Evolutionary conservation across 2,888 invertebrate species (phyloP).

Genomic region (Drosophila robusta): DNA sequence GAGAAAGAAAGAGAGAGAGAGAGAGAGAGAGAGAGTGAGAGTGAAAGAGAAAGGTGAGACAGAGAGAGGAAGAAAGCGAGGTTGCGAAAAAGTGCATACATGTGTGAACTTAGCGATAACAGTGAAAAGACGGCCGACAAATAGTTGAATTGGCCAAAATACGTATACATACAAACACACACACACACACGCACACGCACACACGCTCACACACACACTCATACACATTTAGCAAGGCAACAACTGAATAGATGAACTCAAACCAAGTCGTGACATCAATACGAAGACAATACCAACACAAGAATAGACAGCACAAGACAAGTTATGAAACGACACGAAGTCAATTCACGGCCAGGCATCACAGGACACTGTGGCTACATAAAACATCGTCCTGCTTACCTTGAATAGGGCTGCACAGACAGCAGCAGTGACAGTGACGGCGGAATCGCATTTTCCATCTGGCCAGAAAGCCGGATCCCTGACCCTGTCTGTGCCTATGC

Average conservation of each 20-base stretch:
- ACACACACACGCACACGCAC: no score
- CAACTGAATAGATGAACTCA: constrained; percentile 27
- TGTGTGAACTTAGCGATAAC: background rate
- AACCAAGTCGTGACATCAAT: constrained; percentile 19
- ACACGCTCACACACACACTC: background rate
- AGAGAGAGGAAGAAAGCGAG: background rate
- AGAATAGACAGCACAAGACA: constrained; percentile 13
- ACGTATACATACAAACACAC: background rate
- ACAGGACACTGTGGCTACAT: constrained; percentile 20
- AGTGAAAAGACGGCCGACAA: constrained; percentile 5
- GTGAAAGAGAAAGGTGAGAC: background rate
- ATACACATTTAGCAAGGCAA: constrained; percentile 2
- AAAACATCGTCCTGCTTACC: constrained; percentile 46
- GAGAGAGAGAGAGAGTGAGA: background rate
- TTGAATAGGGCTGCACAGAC: constrained; percentile 51
- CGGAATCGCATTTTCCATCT: constrained; percentile 30
- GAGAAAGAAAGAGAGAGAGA: background rate
- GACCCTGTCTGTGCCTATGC: constrained; percentile 20
- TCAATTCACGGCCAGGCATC: constrained; percentile 30
- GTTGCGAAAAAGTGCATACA: background rate
- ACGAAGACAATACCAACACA: constrained; percentile 12
- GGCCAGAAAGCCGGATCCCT: constrained; percentile 29
- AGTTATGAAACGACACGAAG: constrained; percentile 13
- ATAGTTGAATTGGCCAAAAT: background rate
- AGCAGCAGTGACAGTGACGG: constrained; percentile 42